Evolutionary conservation across 92 coral and sea anemone species (phyloP).

Genomic region (Epizoanthus stellaris): DNA sequence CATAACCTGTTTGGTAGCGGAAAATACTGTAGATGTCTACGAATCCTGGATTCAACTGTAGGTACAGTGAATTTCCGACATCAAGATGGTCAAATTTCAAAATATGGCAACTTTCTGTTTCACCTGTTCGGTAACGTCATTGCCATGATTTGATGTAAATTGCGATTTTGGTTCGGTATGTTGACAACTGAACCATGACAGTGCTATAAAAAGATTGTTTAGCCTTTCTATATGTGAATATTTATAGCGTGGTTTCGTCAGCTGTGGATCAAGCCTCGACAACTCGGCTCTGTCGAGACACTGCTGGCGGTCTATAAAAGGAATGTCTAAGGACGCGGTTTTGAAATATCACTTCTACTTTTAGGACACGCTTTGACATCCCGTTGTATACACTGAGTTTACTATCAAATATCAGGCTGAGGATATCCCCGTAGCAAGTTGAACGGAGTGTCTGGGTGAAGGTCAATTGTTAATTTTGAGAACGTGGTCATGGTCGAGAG

Average conservation of each 20-base stretch:
- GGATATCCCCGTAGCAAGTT: background rate
- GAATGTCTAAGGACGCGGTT: background rate
- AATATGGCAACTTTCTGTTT: background rate
- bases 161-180: background rate
- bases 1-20: background rate
- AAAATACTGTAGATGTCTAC: background rate
- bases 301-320: slow-evolving; percentile 4
- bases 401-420: background rate
- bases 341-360: background rate
- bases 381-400: background rate
- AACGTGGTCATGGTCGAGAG: slow-evolving; percentile 56
- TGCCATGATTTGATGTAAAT: background rate
- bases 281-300: background rate
- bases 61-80: background rate
- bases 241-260: slow-evolving; percentile 46
- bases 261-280: background rate
- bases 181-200: slow-evolving; percentile 23
- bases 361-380: background rate
- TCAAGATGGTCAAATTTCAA: background rate
- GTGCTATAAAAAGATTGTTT: slow-evolving; percentile 37
- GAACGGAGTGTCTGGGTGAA: background rate
- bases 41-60: background rate
- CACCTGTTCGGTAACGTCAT: slow-evolving; percentile 7
- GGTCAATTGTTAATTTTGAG: background rate
- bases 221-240: slow-evolving; percentile 27